Evolutionary conservation across 2,797 vertebrate species (phyloP).

Genomic region (Syngnathus rostellatus): DNA sequence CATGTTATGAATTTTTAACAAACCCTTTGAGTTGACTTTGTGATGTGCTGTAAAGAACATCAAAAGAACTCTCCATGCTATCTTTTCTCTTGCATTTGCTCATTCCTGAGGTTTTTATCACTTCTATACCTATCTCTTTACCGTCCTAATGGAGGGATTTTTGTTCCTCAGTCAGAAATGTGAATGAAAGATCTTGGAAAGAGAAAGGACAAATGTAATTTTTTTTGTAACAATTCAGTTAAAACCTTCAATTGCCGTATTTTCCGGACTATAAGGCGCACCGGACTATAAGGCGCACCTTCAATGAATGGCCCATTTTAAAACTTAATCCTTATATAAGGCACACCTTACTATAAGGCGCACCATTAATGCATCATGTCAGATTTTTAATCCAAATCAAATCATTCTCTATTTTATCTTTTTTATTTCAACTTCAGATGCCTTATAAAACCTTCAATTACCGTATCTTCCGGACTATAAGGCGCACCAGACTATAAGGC

Average conservation of each 20-base stretch:
- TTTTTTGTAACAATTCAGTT: conserved; percentile 21
- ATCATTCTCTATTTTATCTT: no score
- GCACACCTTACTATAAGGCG: no score
- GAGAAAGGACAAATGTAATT: conserved; percentile 20
- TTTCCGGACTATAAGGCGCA: no score
- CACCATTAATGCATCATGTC: no score
- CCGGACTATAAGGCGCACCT: no score
- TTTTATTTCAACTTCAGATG: no score
- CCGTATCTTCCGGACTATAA: no score
- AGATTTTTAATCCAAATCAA: no score
- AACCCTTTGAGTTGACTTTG: conserved; percentile 91
- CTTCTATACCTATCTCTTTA: conserved; percentile 29
- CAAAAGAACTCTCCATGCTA: conserved; percentile 67
- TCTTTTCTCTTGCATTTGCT: conserved; percentile 23
- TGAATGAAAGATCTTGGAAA: conserved; percentile 19
- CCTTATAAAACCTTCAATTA: no score
- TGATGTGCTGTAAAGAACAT: conserved; percentile 91
- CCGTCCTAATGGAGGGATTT: conserved; percentile 28
- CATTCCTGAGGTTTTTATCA: conserved; percentile 57
- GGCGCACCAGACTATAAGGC: no score
- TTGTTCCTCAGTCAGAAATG: conserved; percentile 39
- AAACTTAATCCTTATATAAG: no score
- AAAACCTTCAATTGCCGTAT: not conserved
- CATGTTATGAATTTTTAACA: conserved; percentile 98
- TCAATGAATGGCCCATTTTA: no score